Evolutionary conservation across 2,888 invertebrate species (phyloP).

Genomic region (Ormia ochracea): DNA sequence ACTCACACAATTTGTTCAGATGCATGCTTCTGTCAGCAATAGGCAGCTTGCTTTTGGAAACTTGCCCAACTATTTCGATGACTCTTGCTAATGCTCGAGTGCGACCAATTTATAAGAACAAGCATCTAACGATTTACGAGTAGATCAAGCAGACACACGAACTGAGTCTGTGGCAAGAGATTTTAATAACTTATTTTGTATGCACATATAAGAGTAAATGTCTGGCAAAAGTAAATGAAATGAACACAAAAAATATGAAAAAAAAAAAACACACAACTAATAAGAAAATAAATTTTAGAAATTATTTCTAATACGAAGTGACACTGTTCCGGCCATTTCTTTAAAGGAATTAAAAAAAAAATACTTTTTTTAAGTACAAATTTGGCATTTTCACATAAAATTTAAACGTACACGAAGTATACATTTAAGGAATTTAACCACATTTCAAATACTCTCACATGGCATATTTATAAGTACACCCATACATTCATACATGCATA

Average conservation of each 20-base stretch:
- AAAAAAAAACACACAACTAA: background rate
- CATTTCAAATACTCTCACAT: background rate
- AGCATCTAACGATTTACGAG: conserved; percentile 37
- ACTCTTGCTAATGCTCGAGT: conserved; percentile 7
- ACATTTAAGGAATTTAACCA: conserved; percentile 8
- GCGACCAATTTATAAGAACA: background rate
- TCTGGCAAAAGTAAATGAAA: conserved; percentile 42
- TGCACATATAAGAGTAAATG: conserved; percentile 32
- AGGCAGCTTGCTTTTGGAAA: conserved; percentile 57
- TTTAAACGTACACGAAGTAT: background rate
- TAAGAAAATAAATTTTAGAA: conserved; percentile 12
- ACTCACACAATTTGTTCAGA: conserved; percentile 28
- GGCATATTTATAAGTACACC: too few relatives aligned
- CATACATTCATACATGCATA: too few relatives aligned
- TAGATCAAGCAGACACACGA: conserved; percentile 57
- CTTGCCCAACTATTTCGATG: conserved; percentile 50
- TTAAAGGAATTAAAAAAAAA: conserved; percentile 33
- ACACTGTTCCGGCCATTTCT: conserved; percentile 58
- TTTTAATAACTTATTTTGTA: conserved; percentile 60
- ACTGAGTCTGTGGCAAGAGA: conserved; percentile 45
- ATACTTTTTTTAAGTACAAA: background rate
- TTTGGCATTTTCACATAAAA: background rate
- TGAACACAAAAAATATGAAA: background rate
- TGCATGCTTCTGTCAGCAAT: conserved; percentile 47
- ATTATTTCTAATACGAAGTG: conserved; percentile 41